These are phyloP conservation scores for Choloepus didactylus DNA, from an alignment of 2,797 vertebrate genomes.

Conservation along the genomic window DNA sequence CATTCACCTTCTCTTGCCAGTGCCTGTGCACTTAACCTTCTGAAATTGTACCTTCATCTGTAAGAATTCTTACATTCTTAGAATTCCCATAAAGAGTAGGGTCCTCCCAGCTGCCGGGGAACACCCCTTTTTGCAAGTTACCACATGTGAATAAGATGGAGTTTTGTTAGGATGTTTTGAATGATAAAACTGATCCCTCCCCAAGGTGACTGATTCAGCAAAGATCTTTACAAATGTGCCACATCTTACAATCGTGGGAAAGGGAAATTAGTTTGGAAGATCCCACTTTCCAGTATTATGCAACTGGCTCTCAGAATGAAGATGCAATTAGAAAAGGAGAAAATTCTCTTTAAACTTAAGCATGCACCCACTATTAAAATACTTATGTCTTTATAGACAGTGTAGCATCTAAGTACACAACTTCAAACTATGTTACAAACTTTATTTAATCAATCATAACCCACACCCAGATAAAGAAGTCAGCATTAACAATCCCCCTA, in stretches of 20 bases:
- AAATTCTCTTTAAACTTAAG: constrained; percentile 28
- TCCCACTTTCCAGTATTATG: constrained; percentile 24
- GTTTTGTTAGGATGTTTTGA: constrained; percentile 69
- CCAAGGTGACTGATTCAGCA: constrained; percentile 69
- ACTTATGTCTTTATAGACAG: constrained; percentile 38
- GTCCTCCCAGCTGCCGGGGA: constrained; percentile 58
- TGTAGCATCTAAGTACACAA: not conserved
- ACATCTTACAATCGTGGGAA: constrained; percentile 68
- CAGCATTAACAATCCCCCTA: constrained; percentile 4
- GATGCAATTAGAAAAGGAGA: constrained; percentile 8
- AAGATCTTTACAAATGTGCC: constrained; percentile 52
- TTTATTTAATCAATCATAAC: constrained; percentile 61
- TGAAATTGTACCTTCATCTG: too few relatives aligned
- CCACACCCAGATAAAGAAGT: constrained; percentile 20
- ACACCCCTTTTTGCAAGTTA: constrained; percentile 66
- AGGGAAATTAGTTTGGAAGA: constrained; percentile 62
- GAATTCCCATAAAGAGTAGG: not conserved
- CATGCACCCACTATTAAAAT: not conserved
- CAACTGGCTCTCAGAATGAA: constrained; percentile 9
- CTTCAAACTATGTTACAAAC: constrained; percentile 29
- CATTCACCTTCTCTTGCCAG: constrained; percentile 2
- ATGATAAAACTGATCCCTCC: constrained; percentile 64
- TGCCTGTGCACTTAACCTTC: not conserved
- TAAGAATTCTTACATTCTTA: too few relatives aligned
- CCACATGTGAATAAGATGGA: constrained; percentile 47